Evolutionary conservation across 2,113 vertebrate genomes (phyloP).

Genomic region (Taurulus bubalis): DNA sequence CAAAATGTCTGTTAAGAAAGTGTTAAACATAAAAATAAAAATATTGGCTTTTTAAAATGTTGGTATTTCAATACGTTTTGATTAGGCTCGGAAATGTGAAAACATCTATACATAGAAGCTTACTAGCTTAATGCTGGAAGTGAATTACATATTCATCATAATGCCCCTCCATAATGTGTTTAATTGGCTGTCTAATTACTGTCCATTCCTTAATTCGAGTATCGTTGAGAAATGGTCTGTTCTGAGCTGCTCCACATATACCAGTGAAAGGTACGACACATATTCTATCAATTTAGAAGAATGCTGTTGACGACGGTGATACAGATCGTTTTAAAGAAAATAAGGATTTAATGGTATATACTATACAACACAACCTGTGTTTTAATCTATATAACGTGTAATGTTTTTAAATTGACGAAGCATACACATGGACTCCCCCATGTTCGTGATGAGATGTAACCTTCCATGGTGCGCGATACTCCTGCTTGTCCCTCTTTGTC

Average conservation of each 20-base stretch:
- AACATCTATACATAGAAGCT: background rate
- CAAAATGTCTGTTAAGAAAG: background rate
- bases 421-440: slow-evolving; percentile 58
- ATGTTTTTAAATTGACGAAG: background rate
- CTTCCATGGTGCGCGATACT: slow-evolving; percentile 70
- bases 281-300: background rate
- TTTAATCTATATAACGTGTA: background rate
- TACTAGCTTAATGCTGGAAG: background rate
- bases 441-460: slow-evolving; percentile 57
- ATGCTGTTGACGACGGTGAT: fast-evolving
- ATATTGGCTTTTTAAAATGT: background rate
- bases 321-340: background rate
- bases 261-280: slow-evolving; percentile 25
- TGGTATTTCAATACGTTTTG: background rate
- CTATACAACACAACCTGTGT: background rate
- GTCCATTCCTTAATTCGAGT: slow-evolving; percentile 30
- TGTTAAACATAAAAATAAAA: background rate
- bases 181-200: slow-evolving; percentile 56
- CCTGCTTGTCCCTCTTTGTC: slow-evolving; percentile 86
- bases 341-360: fast-evolving
- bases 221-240: slow-evolving; percentile 55
- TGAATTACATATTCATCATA: slow-evolving; percentile 21
- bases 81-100: background rate
- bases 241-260: slow-evolving; percentile 55
- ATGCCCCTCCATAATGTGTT: slow-evolving; percentile 9